Evolutionary conservation across 2,113 vertebrate species (phyloP), one percentile per base, ranked within the genome.

Genomic region (Rhabdomys dilectus): DNA sequence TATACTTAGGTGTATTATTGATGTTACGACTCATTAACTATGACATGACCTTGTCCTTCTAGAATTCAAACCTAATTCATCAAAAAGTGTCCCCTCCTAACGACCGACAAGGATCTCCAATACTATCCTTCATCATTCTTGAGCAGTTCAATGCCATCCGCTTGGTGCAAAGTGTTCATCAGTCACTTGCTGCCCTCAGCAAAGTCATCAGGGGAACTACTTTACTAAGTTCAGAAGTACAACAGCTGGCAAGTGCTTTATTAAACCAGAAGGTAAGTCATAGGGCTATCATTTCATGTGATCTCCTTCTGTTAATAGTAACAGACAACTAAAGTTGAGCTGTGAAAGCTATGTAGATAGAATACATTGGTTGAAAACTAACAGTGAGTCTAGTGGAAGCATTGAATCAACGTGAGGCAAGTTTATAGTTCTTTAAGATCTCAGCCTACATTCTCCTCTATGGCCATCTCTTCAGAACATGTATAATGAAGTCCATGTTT

Each of bases 131-230:
- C 97, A 98, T 99, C 96, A 58, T 98, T 85, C 98, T 99, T 95
- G 99, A 99, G 86, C 99, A 99, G 58, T 99, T 99, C 98, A 99
- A 98, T 93, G 99, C 99, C 42, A 98, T 99, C 91, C 99, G 99
- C 73, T 98, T 99, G 95, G 99, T 99, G 66, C 99, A 99, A 97
- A 99, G 98, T 91, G 98, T 99, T 81, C 99, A 99, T 98, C 99
- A 99, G 53, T 99, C 99, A 3, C 99, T 99, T 97, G 99, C 99
- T 68, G 99, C 99, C 58, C 98, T 99, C 98, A 99, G 99, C 97
- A 99, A 99, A 98, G 99, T 99, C 95, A 99, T 99, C 98, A 98
- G 99, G 98, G 99, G 99, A 84, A 99, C 99, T 19, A 99, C 99
- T 0, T 98, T 99, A 78, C 95, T 99, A 89, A 99, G 98, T 56